Evolutionary conservation across 1,140 invertebrate genomes (phyloP).

Genomic region (Battus philenor): DNA sequence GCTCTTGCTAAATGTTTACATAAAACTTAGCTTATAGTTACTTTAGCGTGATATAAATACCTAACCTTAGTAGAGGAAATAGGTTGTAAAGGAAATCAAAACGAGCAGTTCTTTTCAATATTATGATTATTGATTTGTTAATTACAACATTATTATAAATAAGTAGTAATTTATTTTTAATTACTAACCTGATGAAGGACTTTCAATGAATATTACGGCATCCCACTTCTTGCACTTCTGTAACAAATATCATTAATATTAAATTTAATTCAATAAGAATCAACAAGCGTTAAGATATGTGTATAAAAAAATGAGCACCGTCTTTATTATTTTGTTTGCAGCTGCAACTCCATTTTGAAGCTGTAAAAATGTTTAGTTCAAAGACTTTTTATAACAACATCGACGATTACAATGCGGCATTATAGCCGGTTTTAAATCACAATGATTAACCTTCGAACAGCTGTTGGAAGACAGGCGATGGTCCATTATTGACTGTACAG

Average conservation of each 20-base stretch:
- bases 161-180: too few relatives aligned
- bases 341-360: slow-evolving; percentile 8
- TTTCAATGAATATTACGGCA: slow-evolving; percentile 37
- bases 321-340: not conserved
- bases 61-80: too few relatives aligned
- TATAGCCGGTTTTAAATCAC: slow-evolving; percentile 24
- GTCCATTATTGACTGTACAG: slow-evolving; percentile 41
- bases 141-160: too few relatives aligned
- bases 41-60: too few relatives aligned
- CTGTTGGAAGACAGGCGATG: slow-evolving; percentile 31
- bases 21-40: too few relatives aligned
- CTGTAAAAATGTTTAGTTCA: too few relatives aligned
- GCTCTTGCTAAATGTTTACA: too few relatives aligned
- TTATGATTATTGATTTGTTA: too few relatives aligned
- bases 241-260: slow-evolving; percentile 36
- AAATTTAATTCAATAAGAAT: not conserved
- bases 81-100: too few relatives aligned
- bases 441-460: slow-evolving; percentile 38
- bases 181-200: slow-evolving; percentile 35
- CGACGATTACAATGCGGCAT: slow-evolving; percentile 28
- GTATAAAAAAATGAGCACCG: not conserved
- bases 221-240: slow-evolving; percentile 67
- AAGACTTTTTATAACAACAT: slow-evolving; percentile 33
- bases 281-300: too few relatives aligned
- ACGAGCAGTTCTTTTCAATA: too few relatives aligned